Conservation (phyloP, 2,797 vertebrate genomes). For the Manis javanica region DNA sequence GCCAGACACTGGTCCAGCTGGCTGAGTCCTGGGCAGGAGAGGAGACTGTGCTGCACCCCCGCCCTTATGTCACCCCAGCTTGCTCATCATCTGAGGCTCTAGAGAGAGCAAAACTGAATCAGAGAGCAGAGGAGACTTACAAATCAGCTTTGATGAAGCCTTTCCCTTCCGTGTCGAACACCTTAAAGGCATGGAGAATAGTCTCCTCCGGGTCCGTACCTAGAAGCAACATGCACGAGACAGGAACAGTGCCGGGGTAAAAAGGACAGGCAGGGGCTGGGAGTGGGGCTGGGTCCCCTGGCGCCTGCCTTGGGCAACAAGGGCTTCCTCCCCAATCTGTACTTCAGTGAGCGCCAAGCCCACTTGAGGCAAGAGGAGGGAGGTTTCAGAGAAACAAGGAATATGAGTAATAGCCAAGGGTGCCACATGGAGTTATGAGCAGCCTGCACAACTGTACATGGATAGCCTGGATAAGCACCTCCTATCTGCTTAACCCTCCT, state of each 20-base stretch:
- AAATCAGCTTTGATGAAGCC: slow-evolving; percentile 93
- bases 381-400: neutral
- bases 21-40: neutral
- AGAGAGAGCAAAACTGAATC: neutral
- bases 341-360: neutral
- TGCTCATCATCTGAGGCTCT: neutral
- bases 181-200: slow-evolving; percentile 94
- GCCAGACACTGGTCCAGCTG: neutral
- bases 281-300: neutral
- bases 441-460: fast-evolving
- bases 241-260: neutral
- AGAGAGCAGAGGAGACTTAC: slow-evolving; percentile 85
- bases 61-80: neutral
- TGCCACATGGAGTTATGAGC: fast-evolving
- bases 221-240: slow-evolving; percentile 75
- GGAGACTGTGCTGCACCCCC: neutral
- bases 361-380: neutral
- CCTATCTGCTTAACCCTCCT: neutral
- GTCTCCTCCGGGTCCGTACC: slow-evolving; percentile 95
- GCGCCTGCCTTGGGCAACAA: too few relatives aligned
- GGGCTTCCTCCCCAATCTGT: neutral
- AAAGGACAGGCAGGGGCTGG: neutral
- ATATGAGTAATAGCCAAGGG: fast-evolving
- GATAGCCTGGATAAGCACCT: neutral
- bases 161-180: slow-evolving; percentile 93